Evolutionary conservation across 1,140 invertebrate species (phyloP).

Genomic region (Pachypeltis micranthus): DNA sequence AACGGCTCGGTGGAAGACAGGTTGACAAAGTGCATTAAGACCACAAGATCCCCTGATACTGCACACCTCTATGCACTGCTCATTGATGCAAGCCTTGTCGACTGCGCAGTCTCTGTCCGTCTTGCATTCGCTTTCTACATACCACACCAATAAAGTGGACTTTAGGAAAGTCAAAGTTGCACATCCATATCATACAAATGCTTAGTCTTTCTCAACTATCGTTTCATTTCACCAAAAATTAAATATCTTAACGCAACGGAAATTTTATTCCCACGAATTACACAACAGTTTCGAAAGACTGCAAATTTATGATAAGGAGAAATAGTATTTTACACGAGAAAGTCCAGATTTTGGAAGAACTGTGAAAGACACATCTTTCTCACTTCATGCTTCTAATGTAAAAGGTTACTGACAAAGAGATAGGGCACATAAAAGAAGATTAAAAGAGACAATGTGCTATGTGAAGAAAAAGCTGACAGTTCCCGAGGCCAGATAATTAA

Average conservation of each 20-base stretch:
- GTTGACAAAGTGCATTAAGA: conserved; percentile 72
- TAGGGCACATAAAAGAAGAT: conserved; percentile 12
- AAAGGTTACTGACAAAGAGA: conserved; percentile 4
- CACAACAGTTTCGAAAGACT: too few species aligned
- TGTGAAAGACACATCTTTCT: conserved; percentile 28
- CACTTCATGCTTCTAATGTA: conserved; percentile 23
- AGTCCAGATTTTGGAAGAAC: conserved; percentile 25
- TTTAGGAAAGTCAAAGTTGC: conserved; percentile 8
- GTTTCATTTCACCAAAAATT: too few species aligned
- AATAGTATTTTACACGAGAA: conserved; percentile 11
- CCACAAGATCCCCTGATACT: conserved; percentile 75
- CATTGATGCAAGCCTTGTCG: conserved; percentile 79
- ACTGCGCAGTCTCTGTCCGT: conserved; percentile 79
- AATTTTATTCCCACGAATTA: too few species aligned
- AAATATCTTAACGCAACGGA: too few species aligned
- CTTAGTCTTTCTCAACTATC: too few species aligned
- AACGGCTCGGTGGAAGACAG: conserved; percentile 65
- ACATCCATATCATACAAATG: conserved; percentile 12
- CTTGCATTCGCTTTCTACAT: conserved; percentile 71
- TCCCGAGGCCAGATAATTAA: conserved; percentile 16
- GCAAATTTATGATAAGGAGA: conserved; percentile 18
- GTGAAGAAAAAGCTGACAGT: conserved; percentile 13
- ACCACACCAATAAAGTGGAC: conserved; percentile 26
- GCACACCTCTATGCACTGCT: conserved; percentile 79
- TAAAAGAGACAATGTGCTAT: conserved; percentile 13